Percentiles rank a stretch among this genome's conserved stretches.
Conservation (phyloP, 2,888 invertebrate species). For the Carpatolechia fugitivella region DNA sequence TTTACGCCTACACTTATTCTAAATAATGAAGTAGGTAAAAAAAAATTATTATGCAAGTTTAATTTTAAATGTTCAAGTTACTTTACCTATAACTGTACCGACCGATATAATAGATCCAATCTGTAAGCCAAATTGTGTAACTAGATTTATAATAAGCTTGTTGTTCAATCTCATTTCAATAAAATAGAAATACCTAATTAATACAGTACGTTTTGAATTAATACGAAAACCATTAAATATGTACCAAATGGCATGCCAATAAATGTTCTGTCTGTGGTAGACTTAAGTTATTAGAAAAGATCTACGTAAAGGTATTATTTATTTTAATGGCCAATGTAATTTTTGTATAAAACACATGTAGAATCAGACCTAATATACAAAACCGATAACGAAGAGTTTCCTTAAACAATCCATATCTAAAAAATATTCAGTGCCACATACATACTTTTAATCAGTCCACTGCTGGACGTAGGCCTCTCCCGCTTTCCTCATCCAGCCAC, state of each 20-base stretch:
- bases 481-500: too few relatives aligned
- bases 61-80: slow-evolving; percentile 2
- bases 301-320: too few relatives aligned
- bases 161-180: slow-evolving; percentile 51
- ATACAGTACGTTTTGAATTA: slow-evolving; percentile 14
- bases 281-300: too few relatives aligned
- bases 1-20: too few relatives aligned
- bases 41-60: background rate
- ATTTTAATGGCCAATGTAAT: background rate
- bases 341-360: too few relatives aligned
- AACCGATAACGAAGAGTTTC: too few relatives aligned
- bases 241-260: slow-evolving; percentile 17
- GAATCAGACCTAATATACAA: too few relatives aligned
- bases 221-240: slow-evolving; percentile 8
- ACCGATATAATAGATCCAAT: slow-evolving; percentile 32
- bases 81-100: slow-evolving; percentile 25
- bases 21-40: background rate
- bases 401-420: too few relatives aligned
- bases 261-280: slow-evolving; percentile 2
- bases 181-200: slow-evolving; percentile 33
- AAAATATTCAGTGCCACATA: too few relatives aligned
- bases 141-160: slow-evolving; percentile 50
- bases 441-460: too few relatives aligned
- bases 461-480: too few relatives aligned
- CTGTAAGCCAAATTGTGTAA: slow-evolving; percentile 43